Conservation (phyloP, 2,113 vertebrate genomes). For the Trachemys scripta region DNA sequence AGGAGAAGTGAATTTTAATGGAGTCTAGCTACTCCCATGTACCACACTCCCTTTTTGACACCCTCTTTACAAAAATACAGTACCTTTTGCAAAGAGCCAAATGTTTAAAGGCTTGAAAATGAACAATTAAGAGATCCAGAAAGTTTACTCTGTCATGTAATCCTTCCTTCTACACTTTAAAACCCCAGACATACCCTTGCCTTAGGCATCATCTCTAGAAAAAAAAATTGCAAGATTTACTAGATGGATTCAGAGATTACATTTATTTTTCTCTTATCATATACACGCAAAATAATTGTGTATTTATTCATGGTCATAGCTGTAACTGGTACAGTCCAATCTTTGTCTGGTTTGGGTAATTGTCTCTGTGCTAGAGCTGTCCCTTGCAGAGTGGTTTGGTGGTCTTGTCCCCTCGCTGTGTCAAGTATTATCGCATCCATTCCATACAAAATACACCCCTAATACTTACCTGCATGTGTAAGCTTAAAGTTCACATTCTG, state of each 20-base stretch:
- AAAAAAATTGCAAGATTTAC: background rate
- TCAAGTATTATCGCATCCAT: background rate
- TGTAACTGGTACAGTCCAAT: background rate
- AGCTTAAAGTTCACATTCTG: constrained; percentile 10
- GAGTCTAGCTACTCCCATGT: background rate
- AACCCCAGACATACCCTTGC: background rate
- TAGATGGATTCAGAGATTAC: background rate
- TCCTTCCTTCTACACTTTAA: rapidly evolving
- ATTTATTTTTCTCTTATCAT: background rate
- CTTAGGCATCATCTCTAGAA: background rate
- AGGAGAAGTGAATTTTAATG: background rate
- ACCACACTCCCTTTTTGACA: background rate
- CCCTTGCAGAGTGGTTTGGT: background rate
- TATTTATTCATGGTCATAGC: background rate
- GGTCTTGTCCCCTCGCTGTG: background rate
- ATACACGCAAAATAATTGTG: background rate
- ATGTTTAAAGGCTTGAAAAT: background rate
- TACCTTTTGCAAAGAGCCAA: background rate
- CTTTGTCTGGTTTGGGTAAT: background rate
- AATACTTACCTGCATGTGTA: background rate
- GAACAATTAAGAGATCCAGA: background rate
- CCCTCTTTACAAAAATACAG: background rate
- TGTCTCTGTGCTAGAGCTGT: background rate
- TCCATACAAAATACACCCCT: background rate
- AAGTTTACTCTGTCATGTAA: background rate